Base-by-base conservation (phyloP, 2,888 invertebrate species). In the Mycogona germanica region DNA sequence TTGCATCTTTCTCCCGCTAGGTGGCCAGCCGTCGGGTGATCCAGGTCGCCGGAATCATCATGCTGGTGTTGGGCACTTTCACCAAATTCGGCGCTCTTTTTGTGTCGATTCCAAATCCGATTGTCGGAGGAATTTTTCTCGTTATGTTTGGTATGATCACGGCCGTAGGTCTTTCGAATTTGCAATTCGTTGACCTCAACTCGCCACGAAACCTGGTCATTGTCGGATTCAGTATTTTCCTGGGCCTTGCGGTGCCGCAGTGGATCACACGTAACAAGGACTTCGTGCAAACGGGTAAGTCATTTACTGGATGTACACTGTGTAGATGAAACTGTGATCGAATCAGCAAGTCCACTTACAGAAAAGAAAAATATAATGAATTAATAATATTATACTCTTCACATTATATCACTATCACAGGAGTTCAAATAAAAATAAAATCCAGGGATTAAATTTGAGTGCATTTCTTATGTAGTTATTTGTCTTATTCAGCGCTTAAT, bases 191-290 rank as follows among this genome's bases (percentile, higher is more conserved):
- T 37, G 78, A 89, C 64, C 70, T 91, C 58, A 82, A 56, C 48
- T 80, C 60, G 69, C 70, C 59, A 5, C 38, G 30, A 44, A 49
- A 57, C 47, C 46, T 59, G 7, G 30, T 51, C 9, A 52, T 57
- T 40, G 14, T 92, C 30, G 92, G 92, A 19, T 79, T 89, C 63
- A 86, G 89, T 2, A 73, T 91, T 56, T 88, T 91, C 72, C 82
- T 87, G 64, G 89, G 89, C 2, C 68, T 91, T 72, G 83, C 83
- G 19, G 67, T 84, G 55, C 82, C 83, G 21, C 77, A 80, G 45
- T 85, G 84, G 85, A 78, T 84, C 76, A 73, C 79, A 3, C 70
- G 73, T 1, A 73, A 84, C 70, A 73, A 78, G 0, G 78, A 76
- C 0, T 73, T 70, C 12, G 77, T 84, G 37, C 64, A 73, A 51